Evolutionary conservation across 30 jellyfish, hydroid and myxozoan species (phyloP), one percentile per base, ranked within the genome.

Genomic region (Clytia hemisphaerica): DNA sequence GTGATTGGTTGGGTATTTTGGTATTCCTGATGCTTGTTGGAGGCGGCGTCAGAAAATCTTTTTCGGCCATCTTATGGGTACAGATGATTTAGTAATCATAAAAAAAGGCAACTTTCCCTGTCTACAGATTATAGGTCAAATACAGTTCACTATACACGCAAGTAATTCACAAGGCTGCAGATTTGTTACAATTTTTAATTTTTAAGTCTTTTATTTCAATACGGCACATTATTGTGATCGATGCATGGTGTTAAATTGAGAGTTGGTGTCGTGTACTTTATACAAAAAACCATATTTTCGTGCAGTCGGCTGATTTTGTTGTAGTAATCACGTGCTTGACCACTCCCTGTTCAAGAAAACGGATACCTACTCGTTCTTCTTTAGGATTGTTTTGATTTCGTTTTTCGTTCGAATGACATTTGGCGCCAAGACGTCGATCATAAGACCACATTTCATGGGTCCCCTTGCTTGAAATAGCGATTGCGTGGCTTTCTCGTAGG

Each of bases 391-490:
- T 30, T 44, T 79, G 49, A 87, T 38, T 62, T 87, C 96, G 29
- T 74, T 67, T 36, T 73, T 73, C 22, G 84, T 37, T 44, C 93
- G 83, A 14, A 54, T 58, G 9, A 65, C 32, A 61, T 79, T 87
- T 26, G 92, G 73, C 24, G 86, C 55, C 2, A 87, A 67, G 3
- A 87, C 44, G 25, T 87, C 93, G 14, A 87, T 60, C 16, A 87
- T 45, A 35, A 87, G 16, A 16, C 92, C 96, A 73, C 96, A 77
- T 36, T 78, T 74, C 6, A 92, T 94, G 27, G 96, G 96, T 2
- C 96, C 96, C 1, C 96, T 77, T 1, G 79, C 92, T 67, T 87
- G 95, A 29, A 87, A 33, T 44, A 80, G 44, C 32, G 34, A 38
- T 15, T 45, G 65, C n/a, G 27, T 47, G 19, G 49, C 18, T 7